Evolutionary conservation across 53 echinoderm and acorn worm genomes (phyloP).

Genomic region (Antedon mediterranea): DNA sequence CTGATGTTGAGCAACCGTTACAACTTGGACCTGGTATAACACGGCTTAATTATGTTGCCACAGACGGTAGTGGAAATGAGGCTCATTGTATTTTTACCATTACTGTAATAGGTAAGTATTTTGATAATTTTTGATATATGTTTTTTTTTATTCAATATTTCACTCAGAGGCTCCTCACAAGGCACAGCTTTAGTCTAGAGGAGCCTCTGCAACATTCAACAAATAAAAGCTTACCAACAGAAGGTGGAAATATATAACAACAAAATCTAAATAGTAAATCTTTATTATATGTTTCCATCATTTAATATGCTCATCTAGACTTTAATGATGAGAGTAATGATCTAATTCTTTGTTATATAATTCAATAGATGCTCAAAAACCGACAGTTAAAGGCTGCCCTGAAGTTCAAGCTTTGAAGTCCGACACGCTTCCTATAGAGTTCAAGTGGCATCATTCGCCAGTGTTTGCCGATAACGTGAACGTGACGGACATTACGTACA

Average conservation of each 20-base stretch:
- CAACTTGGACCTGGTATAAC: slow-evolving; percentile 10
- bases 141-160: too few species aligned
- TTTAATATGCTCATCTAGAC: too few species aligned
- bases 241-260: too few species aligned
- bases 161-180: too few species aligned
- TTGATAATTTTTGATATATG: background rate
- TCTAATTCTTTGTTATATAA: background rate
- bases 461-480: background rate
- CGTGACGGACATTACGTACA: background rate
- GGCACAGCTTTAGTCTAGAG: too few species aligned
- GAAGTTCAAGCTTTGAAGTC: background rate
- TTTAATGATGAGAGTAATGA: too few species aligned
- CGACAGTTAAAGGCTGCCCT: background rate
- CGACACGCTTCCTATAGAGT: background rate
- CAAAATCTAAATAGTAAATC: too few species aligned
- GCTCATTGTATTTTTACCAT: slow-evolving; percentile 2
- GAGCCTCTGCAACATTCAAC: too few species aligned
- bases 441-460: background rate
- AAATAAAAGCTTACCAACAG: too few species aligned
- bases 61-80: slow-evolving; percentile 9
- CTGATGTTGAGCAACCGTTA: background rate
- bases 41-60: slow-evolving; percentile 1
- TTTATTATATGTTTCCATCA: too few species aligned
- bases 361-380: background rate
- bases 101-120: slow-evolving; percentile 11